phyloP scores from a whole-genome alignment of 2,888 invertebrate species.

The Agrochola circellaris region DNA sequence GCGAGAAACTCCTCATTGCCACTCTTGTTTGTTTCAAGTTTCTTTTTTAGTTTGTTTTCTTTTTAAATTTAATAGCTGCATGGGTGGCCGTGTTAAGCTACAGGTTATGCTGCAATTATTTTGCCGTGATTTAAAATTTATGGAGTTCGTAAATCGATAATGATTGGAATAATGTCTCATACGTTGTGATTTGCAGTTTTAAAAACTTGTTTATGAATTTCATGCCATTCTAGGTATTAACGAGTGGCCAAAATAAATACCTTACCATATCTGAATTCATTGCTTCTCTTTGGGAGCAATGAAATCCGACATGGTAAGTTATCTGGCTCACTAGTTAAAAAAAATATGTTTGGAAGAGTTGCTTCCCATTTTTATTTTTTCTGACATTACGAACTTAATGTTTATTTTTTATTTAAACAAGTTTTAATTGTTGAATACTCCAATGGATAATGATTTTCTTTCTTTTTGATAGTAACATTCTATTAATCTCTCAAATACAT shows the following conservation, averaged over 20 bases:
- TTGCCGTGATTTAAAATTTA: conserved; percentile 9
- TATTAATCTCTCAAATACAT: too few relatives aligned
- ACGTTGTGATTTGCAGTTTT: background rate
- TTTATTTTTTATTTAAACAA: too few relatives aligned
- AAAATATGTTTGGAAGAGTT: too few relatives aligned
- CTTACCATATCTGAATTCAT: background rate
- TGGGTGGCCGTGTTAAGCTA: conserved; percentile 28
- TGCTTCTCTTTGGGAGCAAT: background rate
- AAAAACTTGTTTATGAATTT: conserved; percentile 10
- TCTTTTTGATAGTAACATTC: too few relatives aligned
- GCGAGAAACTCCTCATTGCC: conserved; percentile 57
- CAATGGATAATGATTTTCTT: too few relatives aligned
- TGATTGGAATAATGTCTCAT: conserved; percentile 1
- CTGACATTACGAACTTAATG: too few relatives aligned
- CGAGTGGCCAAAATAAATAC: background rate
- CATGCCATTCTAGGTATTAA: conserved; percentile 16
- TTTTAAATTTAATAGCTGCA: conserved; percentile 40
- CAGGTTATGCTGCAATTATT: conserved; percentile 2
- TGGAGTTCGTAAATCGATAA: conserved; percentile 23
- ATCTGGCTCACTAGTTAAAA: too few relatives aligned
- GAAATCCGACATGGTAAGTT: too few relatives aligned
- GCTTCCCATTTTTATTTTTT: too few relatives aligned
- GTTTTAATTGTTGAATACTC: too few relatives aligned
- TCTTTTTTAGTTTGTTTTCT: conserved; percentile 58
- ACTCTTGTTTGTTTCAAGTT: conserved; percentile 50